phyloP scores from a whole-genome alignment of 2,888 invertebrate genomes.

The Syritta pipiens region DNA sequence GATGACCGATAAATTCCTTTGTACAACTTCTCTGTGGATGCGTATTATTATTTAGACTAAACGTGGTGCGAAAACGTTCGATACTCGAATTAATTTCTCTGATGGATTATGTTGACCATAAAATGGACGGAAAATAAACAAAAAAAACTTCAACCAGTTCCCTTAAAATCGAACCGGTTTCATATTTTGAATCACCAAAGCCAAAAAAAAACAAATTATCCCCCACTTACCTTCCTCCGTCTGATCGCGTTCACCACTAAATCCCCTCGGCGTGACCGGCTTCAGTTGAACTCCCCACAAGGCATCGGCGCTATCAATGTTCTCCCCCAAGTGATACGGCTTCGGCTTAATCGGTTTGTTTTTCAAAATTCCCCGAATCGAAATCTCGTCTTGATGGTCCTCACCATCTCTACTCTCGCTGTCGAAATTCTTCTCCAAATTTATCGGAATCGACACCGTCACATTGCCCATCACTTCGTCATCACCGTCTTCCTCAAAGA shows the following conservation, averaged over 20 bases:
- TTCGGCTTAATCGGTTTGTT: constrained; percentile 87
- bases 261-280: constrained; percentile 74
- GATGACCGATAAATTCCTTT: too few species aligned
- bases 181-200: too few species aligned
- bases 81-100: too few species aligned
- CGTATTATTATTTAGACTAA: too few species aligned
- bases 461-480: constrained; percentile 70
- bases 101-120: too few species aligned
- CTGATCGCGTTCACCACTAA: constrained; percentile 67
- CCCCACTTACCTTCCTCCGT: constrained; percentile 54
- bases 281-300: constrained; percentile 81
- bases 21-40: too few species aligned
- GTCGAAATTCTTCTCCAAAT: constrained; percentile 74
- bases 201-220: too few species aligned
- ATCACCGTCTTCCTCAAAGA: constrained; percentile 22
- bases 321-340: constrained; percentile 87
- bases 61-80: too few species aligned
- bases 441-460: constrained; percentile 75
- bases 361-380: constrained; percentile 86
- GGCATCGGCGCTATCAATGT: constrained; percentile 80
- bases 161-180: too few species aligned
- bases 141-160: too few species aligned
- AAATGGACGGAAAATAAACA: too few species aligned
- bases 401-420: constrained; percentile 72
- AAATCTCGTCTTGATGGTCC: constrained; percentile 77